Base-by-base conservation (phyloP, 2,888 invertebrate species). In the Nesidiocoris tenuis region DNA sequence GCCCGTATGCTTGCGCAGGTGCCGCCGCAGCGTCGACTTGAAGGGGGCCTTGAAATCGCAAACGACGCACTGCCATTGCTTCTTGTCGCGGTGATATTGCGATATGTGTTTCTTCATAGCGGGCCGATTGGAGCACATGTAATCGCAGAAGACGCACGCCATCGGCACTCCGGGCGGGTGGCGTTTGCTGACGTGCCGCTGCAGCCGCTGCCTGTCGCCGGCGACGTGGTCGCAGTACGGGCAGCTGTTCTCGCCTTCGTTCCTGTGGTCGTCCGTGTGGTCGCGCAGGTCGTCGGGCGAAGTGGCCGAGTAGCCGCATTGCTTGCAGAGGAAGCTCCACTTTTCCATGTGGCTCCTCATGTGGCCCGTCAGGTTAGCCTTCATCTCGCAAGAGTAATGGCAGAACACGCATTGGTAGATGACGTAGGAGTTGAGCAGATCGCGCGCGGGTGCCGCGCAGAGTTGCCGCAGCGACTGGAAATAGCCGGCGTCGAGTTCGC, bases 381-480 rank as follows among this genome's bases (percentile, higher is more conserved):
- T 72, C 72, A 72, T 72, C 54, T 72, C 72, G 18, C 72, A 72
- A 23, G 39, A 61, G 63, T 19, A 72, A 7, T 72, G 61, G 54
- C 72, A 72, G 19, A 61, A 72, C 2, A 61, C 54, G 61, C 72
- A 72, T 56, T 72, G 72, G 25, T 72, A 72, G 18, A 72, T 72
- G 25, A 72, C 72, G 39, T 72, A 72, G 1, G 72, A 72, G 54
- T 39, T 72, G 61, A 72, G 16, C 7, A 72, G 61, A 63, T 72
- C 72, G 18, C 19, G 25, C 5, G 39, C 39, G 12, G 39, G 39
- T 7, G 39, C 39, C 12, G 3, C 39, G 12, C 39, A 39, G 39
- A 39, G 39, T 39, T 39, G 5, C 12, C 39, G 39, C 12, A 39
- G 12, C 39, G 12, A 3, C 12, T 39, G 39, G 39, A 39, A 39